Conservation (phyloP, 2,888 invertebrate genomes). For the Eugnorisma glareosa region DNA sequence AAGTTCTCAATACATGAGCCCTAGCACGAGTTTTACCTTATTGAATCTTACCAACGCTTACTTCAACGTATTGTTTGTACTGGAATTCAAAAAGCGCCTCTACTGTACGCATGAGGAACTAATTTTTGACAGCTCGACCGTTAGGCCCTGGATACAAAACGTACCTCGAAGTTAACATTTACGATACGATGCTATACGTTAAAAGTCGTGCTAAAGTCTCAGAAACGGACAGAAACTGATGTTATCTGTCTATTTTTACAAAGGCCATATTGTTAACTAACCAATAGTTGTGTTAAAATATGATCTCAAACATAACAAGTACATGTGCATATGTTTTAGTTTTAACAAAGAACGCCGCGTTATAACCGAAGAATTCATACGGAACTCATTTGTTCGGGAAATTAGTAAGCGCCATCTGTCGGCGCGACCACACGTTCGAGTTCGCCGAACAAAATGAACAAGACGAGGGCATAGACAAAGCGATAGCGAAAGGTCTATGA, state of each 20-base stretch:
- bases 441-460: background rate
- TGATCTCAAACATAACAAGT: constrained; percentile 53
- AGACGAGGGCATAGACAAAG: background rate
- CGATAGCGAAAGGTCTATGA: background rate
- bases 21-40: background rate
- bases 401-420: background rate
- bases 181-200: background rate
- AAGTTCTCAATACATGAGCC: background rate
- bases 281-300: constrained; percentile 26
- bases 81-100: background rate
- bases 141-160: too few relatives aligned
- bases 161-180: too few relatives aligned
- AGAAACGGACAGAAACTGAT: background rate
- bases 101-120: background rate
- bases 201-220: background rate
- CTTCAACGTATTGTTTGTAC: background rate
- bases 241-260: background rate
- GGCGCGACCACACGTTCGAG: background rate
- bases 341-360: background rate
- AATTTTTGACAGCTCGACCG: background rate
- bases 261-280: constrained; percentile 44
- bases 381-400: background rate
- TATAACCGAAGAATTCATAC: background rate
- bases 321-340: constrained; percentile 28
- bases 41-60: background rate